Percentiles rank a stretch among this genome's conserved stretches.
These are phyloP conservation scores for Araneus ventricosus DNA, from an alignment of 1,140 invertebrate genomes.

Conservation along the genomic window DNA sequence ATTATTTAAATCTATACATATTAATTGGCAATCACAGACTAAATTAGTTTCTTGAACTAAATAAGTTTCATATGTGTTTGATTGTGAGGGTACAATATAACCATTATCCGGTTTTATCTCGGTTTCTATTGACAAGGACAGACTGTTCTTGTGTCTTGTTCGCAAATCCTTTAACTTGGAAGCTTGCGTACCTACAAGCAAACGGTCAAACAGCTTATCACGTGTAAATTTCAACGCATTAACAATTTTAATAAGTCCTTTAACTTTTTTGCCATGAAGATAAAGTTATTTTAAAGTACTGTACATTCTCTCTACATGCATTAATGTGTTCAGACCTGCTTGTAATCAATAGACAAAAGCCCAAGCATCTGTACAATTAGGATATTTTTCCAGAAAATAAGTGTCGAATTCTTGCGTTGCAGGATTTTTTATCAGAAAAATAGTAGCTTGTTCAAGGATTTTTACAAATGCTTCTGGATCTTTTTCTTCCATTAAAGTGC, in stretches of 20 bases:
- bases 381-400: not conserved
- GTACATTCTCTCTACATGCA: constrained; percentile 42
- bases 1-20: not conserved
- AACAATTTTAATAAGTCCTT: not conserved
- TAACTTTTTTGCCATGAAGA: constrained; percentile 18
- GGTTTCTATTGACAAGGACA: not conserved
- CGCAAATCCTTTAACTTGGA: not conserved
- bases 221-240: not conserved
- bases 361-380: not conserved
- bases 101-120: not conserved
- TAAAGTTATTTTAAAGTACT: constrained; percentile 19
- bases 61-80: not conserved
- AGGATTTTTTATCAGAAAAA: not conserved
- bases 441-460: not conserved
- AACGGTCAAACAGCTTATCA: not conserved
- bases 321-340: not conserved
- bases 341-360: constrained; percentile 19
- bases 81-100: not conserved
- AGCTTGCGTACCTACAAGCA: not conserved
- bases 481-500: constrained; percentile 20
- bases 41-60: not conserved
- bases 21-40: not conserved
- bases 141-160: not conserved
- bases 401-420: not conserved
- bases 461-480: not conserved